A percentile compares a stretch with the other conserved stretches of the same genome.
Conservation (phyloP, 1,140 invertebrate species). For the Dendroctonus valens region DNA sequence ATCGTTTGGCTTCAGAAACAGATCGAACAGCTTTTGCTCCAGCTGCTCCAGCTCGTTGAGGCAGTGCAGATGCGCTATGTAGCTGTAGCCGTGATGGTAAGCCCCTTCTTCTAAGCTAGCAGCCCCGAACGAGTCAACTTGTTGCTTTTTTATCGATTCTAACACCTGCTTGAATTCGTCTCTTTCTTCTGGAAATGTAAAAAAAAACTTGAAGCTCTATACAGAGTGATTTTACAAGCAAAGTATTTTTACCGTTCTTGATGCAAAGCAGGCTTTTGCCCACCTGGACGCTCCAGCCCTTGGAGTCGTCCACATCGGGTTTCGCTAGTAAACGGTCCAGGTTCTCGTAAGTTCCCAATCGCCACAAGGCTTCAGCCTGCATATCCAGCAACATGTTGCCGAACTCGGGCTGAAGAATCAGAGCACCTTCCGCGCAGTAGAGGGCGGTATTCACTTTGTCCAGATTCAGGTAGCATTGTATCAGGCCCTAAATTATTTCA, state of each 20-base stretch:
- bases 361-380: conserved; percentile 84
- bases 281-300: conserved; percentile 62
- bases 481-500: conserved; percentile 55
- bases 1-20: conserved; percentile 41
- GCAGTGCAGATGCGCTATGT: conserved; percentile 73
- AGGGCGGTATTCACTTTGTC: conserved; percentile 76
- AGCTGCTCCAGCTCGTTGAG: conserved; percentile 61
- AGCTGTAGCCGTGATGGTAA: conserved; percentile 79
- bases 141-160: conserved; percentile 54
- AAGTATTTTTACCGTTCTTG: conserved; percentile 45
- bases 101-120: conserved; percentile 61
- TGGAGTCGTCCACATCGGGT: conserved; percentile 52
- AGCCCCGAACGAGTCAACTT: conserved; percentile 66
- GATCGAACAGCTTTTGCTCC: conserved; percentile 52
- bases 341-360: conserved; percentile 77
- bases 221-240: background rate
- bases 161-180: conserved; percentile 52
- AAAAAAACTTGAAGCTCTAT: background rate
- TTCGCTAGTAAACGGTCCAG: conserved; percentile 62
- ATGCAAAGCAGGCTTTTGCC: conserved; percentile 61
- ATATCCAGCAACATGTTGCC: conserved; percentile 59
- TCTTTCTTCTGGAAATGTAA: conserved; percentile 38
- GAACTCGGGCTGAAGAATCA: conserved; percentile 52
- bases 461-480: conserved; percentile 72
- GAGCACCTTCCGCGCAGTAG: conserved; percentile 61